These are phyloP conservation scores for Podotricha telesiphe DNA, from an alignment of 2,888 invertebrate species.

Conservation along the genomic window DNA sequence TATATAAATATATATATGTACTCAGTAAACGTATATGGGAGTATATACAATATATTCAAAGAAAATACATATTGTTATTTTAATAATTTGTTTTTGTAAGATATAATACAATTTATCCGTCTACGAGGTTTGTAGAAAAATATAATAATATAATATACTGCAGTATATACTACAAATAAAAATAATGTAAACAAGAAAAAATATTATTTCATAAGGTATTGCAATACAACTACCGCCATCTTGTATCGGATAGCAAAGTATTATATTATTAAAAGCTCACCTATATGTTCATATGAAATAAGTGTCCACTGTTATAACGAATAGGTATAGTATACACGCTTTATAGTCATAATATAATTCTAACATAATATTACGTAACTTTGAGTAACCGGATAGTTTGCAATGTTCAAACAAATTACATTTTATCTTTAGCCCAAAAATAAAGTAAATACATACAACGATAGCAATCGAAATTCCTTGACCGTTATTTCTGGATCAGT, in stretches of 20 bases:
- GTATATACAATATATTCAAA: too few species aligned
- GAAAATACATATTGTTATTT: too few species aligned
- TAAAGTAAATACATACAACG: conserved; percentile 47
- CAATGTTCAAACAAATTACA: conserved; percentile 22
- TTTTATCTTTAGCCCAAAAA: conserved; percentile 29
- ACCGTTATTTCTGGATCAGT: conserved; percentile 68
- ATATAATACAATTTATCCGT: too few species aligned
- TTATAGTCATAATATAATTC: background rate
- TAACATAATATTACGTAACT: background rate
- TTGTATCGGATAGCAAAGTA: conserved; percentile 62
- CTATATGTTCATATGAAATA: background rate
- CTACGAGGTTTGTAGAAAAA: too few species aligned
- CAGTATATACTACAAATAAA: background rate
- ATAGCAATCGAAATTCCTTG: conserved; percentile 64
- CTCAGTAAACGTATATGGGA: too few species aligned
- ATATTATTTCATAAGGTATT: background rate
- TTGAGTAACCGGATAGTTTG: background rate
- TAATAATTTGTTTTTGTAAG: too few species aligned
- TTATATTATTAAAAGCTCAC: background rate
- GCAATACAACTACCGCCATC: conserved; percentile 60
- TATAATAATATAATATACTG: background rate
- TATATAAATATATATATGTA: too few species aligned
- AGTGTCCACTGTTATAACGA: background rate
- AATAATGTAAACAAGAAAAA: background rate
- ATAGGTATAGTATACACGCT: background rate